Evolutionary conservation across 2,888 invertebrate genomes (phyloP), one percentile per base, ranked within the genome.

Genomic region (Druceiella hillmani): DNA sequence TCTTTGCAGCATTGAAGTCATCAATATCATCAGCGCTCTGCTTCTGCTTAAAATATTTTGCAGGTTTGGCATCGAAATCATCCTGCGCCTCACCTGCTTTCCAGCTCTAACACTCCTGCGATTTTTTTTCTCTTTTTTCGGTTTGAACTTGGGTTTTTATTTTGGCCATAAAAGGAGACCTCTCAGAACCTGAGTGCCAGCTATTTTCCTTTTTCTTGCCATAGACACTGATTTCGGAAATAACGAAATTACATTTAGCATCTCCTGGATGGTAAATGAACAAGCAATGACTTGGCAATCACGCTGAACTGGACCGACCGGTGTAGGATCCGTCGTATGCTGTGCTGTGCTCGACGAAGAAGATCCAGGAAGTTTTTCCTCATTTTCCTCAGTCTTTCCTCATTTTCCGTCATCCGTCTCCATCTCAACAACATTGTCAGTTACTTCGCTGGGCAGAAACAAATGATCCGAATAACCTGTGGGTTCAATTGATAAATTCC

Each of bases 381-480:
- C 24, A 37, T 37, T 28, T 3, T 2, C 12, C 14, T 38, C 37
- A n/a, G n/a, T n/a, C n/a, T n/a, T n/a, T 28, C 25, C 36, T 5
- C 10, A 15, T 17, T 10, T 17, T 9, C 13, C n/a, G 10, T 38
- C 26, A 13, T 40, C 40, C 9, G 14, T 16, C 15, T 14, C 29
- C 22, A 27, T 37, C 13, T 34, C 29, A 32, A 17, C 20, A 29
- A 30, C 40, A 27, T 27, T 30, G 29, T 39, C 33, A 15, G 33
- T 43, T 1, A 38, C 36, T 20, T 32, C 33, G 20, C 35, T 31
- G 11, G 40, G 45, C 9, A 38, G n/a, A 30, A 36, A 40, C 32
- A 43, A 16, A 25, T 30, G 17, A 30, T 43, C 43, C 10, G 43
- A 13, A 17, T 40, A 45, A 20, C 37, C 26, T n/a, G n/a, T n/a